Conservation (phyloP, 2,113 vertebrate species). For the Oryctolagus cuniculus region DNA sequence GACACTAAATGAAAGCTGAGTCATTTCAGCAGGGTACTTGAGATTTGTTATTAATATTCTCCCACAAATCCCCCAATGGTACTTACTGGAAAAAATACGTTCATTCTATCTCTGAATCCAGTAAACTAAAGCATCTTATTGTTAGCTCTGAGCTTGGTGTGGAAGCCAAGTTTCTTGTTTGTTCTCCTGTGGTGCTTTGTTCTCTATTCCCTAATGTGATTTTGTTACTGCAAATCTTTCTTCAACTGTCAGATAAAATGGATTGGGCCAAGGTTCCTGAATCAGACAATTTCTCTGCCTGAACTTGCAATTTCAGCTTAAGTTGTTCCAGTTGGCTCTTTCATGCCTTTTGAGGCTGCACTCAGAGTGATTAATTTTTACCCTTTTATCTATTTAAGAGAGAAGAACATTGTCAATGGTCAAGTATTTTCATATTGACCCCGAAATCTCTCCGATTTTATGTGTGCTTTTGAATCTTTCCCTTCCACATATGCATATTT, state of each 20-base stretch:
- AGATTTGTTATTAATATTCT: not conserved
- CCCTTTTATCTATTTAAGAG: constrained; percentile 24
- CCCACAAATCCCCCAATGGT: not conserved
- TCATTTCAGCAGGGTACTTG: not conserved
- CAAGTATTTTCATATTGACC: constrained; percentile 32
- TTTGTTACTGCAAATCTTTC: constrained; percentile 74
- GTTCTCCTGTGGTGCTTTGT: not conserved
- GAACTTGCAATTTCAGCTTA: constrained; percentile 66
- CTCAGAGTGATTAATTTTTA: constrained; percentile 46
- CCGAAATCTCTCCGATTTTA: constrained; percentile 18
- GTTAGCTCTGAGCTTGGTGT: not conserved
- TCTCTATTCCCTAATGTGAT: constrained; percentile 73
- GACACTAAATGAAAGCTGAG: constrained; percentile 20
- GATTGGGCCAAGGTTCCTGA: constrained; percentile 58
- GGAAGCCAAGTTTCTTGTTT: constrained; percentile 43
- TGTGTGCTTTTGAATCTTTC: not conserved
- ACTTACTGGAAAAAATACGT: constrained; percentile 57
- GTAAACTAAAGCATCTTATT: constrained; percentile 42
- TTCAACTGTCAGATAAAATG: constrained; percentile 63
- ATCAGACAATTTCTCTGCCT: constrained; percentile 55
- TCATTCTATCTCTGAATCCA: constrained; percentile 33
- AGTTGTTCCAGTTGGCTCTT: not conserved
- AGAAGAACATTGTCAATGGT: not conserved
- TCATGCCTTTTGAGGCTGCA: constrained; percentile 35
- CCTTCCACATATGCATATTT: not conserved